Percentiles rank a stretch among this genome's conserved stretches.
phyloP scores from a whole-genome alignment of 2,888 invertebrate genomes.

The Synanthedon formicaeformis region DNA sequence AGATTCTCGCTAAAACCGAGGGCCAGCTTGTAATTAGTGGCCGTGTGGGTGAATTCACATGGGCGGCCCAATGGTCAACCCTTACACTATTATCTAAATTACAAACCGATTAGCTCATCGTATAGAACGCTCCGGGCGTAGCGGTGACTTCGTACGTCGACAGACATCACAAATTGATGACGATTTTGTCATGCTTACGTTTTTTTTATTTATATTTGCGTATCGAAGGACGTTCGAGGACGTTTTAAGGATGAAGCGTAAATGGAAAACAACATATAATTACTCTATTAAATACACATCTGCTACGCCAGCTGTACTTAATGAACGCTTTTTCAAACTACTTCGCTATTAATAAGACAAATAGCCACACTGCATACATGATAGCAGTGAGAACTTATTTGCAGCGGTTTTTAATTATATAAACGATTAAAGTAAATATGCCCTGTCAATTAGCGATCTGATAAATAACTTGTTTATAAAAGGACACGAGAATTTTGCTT shows the following conservation, averaged over 20 bases:
- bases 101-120: conserved; percentile 27
- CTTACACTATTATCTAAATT: conserved; percentile 44
- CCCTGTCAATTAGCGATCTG: not conserved
- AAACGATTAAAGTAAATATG: not conserved
- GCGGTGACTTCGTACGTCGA: conserved; percentile 26
- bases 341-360: not conserved
- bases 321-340: not conserved
- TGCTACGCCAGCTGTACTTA: not conserved
- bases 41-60: conserved; percentile 16
- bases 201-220: conserved; percentile 13
- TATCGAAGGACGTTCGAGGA: conserved; percentile 24
- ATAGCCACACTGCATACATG: not conserved
- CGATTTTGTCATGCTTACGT: conserved; percentile 5
- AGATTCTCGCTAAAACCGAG: not conserved
- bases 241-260: not conserved
- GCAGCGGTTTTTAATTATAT: not conserved
- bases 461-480: not conserved
- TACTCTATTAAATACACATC: not conserved
- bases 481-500: not conserved
- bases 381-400: not conserved
- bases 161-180: conserved; percentile 23
- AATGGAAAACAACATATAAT: not conserved
- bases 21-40: not conserved
- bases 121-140: conserved; percentile 26
- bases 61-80: conserved; percentile 19